A percentile compares a stretch with the other conserved stretches of the same genome.
phyloP scores from a whole-genome alignment of 2,113 vertebrate species.

The Electrona antarctica region DNA sequence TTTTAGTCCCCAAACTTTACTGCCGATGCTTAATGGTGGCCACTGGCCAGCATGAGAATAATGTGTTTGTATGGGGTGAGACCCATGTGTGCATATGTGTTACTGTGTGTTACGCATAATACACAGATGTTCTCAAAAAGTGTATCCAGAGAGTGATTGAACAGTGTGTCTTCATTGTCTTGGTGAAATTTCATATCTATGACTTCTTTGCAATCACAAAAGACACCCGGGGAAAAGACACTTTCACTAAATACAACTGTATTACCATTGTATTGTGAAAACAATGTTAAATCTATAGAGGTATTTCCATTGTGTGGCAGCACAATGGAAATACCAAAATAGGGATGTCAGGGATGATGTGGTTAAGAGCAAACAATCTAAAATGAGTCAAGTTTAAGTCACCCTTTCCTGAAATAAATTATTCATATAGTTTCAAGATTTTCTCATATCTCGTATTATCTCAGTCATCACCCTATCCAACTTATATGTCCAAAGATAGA shows the following conservation, averaged over 20 bases:
- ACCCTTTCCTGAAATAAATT: background rate
- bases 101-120: no score
- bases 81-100: no score
- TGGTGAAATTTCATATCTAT: no score
- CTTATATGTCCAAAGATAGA: constrained; percentile 7
- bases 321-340: background rate
- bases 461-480: constrained; percentile 12
- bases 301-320: background rate
- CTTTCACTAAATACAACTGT: background rate
- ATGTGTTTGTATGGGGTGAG: no score
- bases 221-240: background rate
- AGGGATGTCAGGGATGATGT: background rate
- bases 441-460: constrained; percentile 43
- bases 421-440: constrained; percentile 29
- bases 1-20: no score
- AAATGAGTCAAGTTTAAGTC: constrained; percentile 13
- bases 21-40: no score
- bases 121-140: no score
- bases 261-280: background rate
- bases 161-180: no score
- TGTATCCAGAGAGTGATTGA: no score
- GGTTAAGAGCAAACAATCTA: constrained; percentile 1
- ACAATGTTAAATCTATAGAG: background rate
- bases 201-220: no score
- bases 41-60: no score